phyloP scores from a whole-genome alignment of 2,888 invertebrate species.

The Acrocyrtus sp. region DNA sequence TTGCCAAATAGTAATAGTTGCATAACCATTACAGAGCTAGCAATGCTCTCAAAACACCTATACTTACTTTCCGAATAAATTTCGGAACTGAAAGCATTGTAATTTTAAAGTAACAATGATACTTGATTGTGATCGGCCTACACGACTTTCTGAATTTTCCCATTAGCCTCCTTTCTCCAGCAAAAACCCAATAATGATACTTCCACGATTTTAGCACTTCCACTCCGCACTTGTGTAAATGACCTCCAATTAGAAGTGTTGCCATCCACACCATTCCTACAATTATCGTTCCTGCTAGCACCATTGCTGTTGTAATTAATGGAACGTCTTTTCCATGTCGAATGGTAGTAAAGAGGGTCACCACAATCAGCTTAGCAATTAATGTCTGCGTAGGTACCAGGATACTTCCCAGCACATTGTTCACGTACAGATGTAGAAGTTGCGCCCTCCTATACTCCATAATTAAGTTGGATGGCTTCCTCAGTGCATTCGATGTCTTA shows the following conservation, averaged over 20 bases:
- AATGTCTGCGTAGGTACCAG: neutral
- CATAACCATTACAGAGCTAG: too few relatives aligned
- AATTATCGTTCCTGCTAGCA: neutral
- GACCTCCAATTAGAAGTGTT: neutral
- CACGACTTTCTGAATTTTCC: conserved; percentile 1
- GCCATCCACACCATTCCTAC: neutral
- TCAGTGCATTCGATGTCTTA: neutral
- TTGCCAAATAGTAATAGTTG: too few relatives aligned
- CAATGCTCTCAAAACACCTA: too few relatives aligned
- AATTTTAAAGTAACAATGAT: too few relatives aligned
- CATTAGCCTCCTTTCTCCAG: neutral
- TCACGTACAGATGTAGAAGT: neutral
- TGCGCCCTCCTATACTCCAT: neutral
- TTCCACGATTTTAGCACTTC: neutral
- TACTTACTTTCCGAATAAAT: too few relatives aligned
- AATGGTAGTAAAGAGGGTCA: neutral
- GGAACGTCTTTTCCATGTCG: neutral
- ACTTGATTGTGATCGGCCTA: neutral
- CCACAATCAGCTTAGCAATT: neutral
- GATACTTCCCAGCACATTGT: neutral
- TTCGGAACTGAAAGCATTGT: too few relatives aligned
- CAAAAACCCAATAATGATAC: neutral
- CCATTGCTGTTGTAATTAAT: neutral
- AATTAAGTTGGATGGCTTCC: neutral
- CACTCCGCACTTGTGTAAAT: neutral